Conservation (phyloP, 35 echinoderm and acorn worm species). For the Apostichopus parvimensis region DNA sequence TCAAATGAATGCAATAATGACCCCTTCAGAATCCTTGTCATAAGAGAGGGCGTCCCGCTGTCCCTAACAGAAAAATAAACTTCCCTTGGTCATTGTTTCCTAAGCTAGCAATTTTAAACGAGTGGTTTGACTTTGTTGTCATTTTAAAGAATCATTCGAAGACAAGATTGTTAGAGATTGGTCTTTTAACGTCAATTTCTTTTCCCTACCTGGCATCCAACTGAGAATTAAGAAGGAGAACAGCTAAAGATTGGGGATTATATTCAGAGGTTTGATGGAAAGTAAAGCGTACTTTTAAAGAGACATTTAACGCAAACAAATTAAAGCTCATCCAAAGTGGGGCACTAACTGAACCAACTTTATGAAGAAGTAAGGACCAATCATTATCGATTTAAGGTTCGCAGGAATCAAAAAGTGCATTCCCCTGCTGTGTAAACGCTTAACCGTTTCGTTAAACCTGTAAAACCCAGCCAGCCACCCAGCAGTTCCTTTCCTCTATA, state of each 20-base stretch:
- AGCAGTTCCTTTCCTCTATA: no score
- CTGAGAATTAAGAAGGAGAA: neutral
- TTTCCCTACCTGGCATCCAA: neutral
- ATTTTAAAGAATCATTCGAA: neutral
- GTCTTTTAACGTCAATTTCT: constrained; percentile 20
- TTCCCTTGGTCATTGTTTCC: neutral
- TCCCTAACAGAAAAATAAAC: neutral
- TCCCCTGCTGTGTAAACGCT: constrained; percentile 5
- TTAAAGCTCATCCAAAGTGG: neutral
- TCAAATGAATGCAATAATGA: neutral
- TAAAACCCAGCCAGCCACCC: no score
- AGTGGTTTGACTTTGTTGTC: neutral
- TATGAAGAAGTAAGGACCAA: constrained; percentile 14
- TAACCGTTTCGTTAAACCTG: neutral
- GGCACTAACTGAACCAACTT: constrained; percentile 13
- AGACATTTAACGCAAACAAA: neutral
- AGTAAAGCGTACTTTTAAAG: neutral
- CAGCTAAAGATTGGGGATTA: no score
- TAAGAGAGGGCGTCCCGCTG: constrained; percentile 23
- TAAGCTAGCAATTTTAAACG: neutral
- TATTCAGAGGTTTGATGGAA: neutral
- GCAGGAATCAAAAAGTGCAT: constrained; percentile 3
- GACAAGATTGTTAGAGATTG: constrained; percentile 8
- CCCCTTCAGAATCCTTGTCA: no score
- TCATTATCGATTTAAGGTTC: constrained; percentile 7